A percentile compares a stretch with the other conserved stretches of the same genome.
phyloP scores from a whole-genome alignment of 2,797 vertebrate species.

The Alfaro cultratus region DNA sequence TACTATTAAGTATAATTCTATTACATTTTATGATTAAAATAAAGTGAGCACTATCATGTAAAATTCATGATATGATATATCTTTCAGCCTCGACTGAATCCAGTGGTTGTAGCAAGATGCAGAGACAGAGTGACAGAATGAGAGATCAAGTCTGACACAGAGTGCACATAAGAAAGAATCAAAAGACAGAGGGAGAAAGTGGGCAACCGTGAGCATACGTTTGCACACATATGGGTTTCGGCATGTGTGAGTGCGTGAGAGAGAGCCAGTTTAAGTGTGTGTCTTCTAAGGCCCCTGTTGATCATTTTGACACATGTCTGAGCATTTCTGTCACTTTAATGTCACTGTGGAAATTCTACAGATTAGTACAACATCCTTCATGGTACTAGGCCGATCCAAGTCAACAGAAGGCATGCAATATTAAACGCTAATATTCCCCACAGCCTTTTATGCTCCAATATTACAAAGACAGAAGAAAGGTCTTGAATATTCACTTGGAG shows the following conservation, averaged over 20 bases:
- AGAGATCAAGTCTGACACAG: conserved; percentile 74
- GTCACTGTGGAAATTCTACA: conserved; percentile 82
- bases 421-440: conserved; percentile 81
- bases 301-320: conserved; percentile 84
- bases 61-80: conserved; percentile 62
- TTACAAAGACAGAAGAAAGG: conserved; percentile 79
- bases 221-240: conserved; percentile 26
- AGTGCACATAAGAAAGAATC: conserved; percentile 75
- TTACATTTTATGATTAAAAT: conserved; percentile 26
- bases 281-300: conserved; percentile 71
- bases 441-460: conserved; percentile 79
- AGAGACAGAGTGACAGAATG: conserved; percentile 63
- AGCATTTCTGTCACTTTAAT: conserved; percentile 84
- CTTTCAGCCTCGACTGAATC: conserved; percentile 66
- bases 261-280: conserved; percentile 67
- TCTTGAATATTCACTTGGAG: conserved; percentile 76
- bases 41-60: conserved; percentile 32
- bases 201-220: conserved; percentile 25
- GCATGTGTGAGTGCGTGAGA: conserved; percentile 33
- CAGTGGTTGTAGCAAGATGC: conserved; percentile 54
- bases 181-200: conserved; percentile 66
- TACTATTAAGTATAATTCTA: not conserved
- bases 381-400: conserved; percentile 73
- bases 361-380: conserved; percentile 82
- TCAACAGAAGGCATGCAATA: conserved; percentile 84